These are phyloP conservation scores for Slavum lentiscoides DNA, from an alignment of 2,888 invertebrate species.

Conservation along the genomic window DNA sequence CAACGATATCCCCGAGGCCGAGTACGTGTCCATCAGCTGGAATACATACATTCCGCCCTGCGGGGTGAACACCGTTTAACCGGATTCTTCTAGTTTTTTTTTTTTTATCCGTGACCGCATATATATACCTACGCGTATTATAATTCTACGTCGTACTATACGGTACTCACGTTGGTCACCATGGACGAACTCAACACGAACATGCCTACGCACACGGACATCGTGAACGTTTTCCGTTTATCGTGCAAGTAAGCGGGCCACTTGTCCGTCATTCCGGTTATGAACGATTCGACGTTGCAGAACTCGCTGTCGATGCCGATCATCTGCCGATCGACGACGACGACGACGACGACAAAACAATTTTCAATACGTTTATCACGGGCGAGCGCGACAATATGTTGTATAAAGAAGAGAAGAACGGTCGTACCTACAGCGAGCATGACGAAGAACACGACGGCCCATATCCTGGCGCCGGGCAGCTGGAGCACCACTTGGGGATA, in stretches of 20 bases:
- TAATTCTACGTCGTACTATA: no score
- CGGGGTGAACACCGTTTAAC: constrained; percentile 33
- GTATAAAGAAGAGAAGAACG: background rate
- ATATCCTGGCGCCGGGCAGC: constrained; percentile 71
- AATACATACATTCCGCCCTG: constrained; percentile 63
- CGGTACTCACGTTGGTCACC: constrained; percentile 65
- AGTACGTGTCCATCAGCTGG: constrained; percentile 64
- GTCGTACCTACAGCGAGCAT: constrained; percentile 67
- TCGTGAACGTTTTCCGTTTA: constrained; percentile 70
- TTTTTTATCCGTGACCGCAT: no score
- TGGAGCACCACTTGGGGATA: constrained; percentile 76
- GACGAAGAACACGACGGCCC: constrained; percentile 74
- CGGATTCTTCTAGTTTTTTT: no score
- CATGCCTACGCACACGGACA: constrained; percentile 66
- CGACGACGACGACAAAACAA: background rate
- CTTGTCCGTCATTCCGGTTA: constrained; percentile 66
- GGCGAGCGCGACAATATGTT: no score
- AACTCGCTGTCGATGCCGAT: constrained; percentile 77
- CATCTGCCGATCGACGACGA: constrained; percentile 61
- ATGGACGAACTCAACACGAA: constrained; percentile 67
- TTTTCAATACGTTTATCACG: no score
- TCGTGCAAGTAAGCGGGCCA: constrained; percentile 65
- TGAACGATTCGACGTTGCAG: constrained; percentile 69
- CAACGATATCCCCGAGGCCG: constrained; percentile 66
- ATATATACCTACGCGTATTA: no score